Percentiles rank a stretch among this genome's conserved stretches.
These are phyloP conservation scores for Trichacis sp. DNA, from an alignment of 2,888 invertebrate genomes.

Conservation along the genomic window DNA sequence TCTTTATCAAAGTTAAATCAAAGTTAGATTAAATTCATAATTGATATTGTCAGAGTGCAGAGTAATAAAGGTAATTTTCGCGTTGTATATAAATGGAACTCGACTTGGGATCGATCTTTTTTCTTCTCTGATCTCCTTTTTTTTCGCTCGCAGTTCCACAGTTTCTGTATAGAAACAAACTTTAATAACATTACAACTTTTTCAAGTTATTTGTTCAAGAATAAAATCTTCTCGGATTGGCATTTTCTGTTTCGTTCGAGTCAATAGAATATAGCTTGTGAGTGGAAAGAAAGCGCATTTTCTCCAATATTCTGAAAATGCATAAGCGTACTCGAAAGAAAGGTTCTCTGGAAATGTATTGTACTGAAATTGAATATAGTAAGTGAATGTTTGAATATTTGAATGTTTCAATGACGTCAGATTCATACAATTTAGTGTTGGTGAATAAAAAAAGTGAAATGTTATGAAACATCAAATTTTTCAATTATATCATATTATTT, in stretches of 20 bases:
- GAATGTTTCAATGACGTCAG: too few relatives aligned
- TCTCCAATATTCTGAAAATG: too few relatives aligned
- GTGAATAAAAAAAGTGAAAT: too few relatives aligned
- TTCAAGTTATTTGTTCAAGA: slow-evolving; percentile 9
- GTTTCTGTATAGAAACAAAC: slow-evolving; percentile 15
- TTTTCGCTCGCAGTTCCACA: not conserved
- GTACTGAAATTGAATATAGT: too few relatives aligned
- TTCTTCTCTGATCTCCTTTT: not conserved
- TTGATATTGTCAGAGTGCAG: not conserved
- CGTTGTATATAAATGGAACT: slow-evolving; percentile 21
- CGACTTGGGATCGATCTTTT: slow-evolving; percentile 17
- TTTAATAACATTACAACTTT: slow-evolving; percentile 28
- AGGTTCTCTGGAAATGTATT: too few relatives aligned
- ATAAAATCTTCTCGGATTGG: not conserved
- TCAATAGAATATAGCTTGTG: too few relatives aligned
- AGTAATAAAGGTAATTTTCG: slow-evolving; percentile 13
- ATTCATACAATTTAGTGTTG: too few relatives aligned
- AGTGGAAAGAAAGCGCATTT: too few relatives aligned
- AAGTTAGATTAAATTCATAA: slow-evolving; percentile 12
- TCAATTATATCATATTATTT: too few relatives aligned
- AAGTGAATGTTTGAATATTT: too few relatives aligned
- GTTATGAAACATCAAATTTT: too few relatives aligned
- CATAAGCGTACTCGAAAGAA: too few relatives aligned
- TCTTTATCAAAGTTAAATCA: not conserved
- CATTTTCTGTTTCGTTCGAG: not conserved